Evolutionary conservation across 53 echinoderm and acorn worm genomes (phyloP), one percentile per base, ranked within the genome.

Genomic region (Patiria pectinifera): DNA sequence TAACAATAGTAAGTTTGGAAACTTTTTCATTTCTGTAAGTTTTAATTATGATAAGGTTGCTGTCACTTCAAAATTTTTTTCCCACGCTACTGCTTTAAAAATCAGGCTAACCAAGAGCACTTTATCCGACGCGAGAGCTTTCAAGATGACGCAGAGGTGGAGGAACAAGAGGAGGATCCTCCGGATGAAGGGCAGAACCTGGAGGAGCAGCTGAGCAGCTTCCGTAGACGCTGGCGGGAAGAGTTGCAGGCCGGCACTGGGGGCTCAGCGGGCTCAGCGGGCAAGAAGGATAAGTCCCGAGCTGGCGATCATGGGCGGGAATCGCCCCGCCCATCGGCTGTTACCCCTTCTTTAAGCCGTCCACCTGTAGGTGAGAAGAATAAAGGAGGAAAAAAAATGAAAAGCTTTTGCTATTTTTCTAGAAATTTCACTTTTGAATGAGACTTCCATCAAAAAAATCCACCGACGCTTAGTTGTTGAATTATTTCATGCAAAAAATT

Each of bases 211-310:
- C 85, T 96, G 84, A 62, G 62, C 19, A 85, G 91, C 83, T 96
- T 96, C 80, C 91, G 96, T 4, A 86, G 95, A 87, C 87, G 91
- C 81, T 96, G 96, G 96, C 79, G 94, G 48, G 86, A 89, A 12
- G 96, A 96, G 80, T 72, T 96, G 53, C 89, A 59, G 46, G 75
- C 24, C 47, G 78, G 69, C 47, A 19, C 80, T 4, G 53, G 53
- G 53, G 8, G 53, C 53, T 53, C 53, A 15, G n/a, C n/a, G n/a
- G n/a, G n/a, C n/a, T n/a, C n/a, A n/a, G 53, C 53, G 2, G 48
- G 80, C 19, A 16, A 13, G 80, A 24, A 69, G 35, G 69, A 22
- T 21, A 47, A 66, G 59, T 76, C 15, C 16, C 35, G 53, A 48
- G 63, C 79, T 44, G 49, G 82, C 79, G 69, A 49, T 58, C 82